phyloP scores from a whole-genome alignment of 2,888 invertebrate genomes.

The Rugalucina vietnamica region DNA sequence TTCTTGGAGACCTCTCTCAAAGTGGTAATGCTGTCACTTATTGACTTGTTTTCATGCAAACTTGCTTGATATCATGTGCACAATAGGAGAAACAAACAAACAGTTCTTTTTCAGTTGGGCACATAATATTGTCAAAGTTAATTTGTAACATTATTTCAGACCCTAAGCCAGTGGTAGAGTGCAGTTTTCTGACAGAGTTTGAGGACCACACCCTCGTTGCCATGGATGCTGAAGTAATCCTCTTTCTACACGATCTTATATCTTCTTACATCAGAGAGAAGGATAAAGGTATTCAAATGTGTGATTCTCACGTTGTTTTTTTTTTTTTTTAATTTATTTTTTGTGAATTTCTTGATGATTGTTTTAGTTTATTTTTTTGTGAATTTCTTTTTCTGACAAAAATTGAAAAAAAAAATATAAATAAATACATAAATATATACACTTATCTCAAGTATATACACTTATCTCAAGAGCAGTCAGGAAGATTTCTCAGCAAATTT shows the following conservation, averaged over 20 bases:
- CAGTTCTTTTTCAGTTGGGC: neutral
- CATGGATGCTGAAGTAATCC: slow-evolving; percentile 98
- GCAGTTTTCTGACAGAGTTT: slow-evolving; percentile 99
- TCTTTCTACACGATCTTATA: slow-evolving; percentile 98
- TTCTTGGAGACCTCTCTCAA: no score
- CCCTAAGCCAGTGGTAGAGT: slow-evolving; percentile 93
- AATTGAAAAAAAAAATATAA: no score
- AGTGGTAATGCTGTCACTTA: no score
- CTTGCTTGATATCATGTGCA: neutral
- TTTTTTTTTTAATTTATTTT: no score
- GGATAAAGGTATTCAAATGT: slow-evolving; percentile 89
- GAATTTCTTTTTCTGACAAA: no score
- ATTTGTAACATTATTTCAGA: slow-evolving; percentile 71
- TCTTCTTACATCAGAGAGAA: slow-evolving; percentile 96
- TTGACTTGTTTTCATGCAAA: no score
- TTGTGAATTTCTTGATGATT: no score
- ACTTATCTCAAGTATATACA: no score
- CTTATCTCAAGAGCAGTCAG: no score
- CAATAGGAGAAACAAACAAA: neutral
- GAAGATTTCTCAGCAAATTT: no score
- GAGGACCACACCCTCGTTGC: slow-evolving; percentile 99
- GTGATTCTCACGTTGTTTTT: neutral
- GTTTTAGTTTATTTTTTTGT: no score
- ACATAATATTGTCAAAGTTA: neutral
- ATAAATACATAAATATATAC: no score